Evolutionary conservation across 2,888 invertebrate species (phyloP).

Genomic region (Cosmopolites sordidus): DNA sequence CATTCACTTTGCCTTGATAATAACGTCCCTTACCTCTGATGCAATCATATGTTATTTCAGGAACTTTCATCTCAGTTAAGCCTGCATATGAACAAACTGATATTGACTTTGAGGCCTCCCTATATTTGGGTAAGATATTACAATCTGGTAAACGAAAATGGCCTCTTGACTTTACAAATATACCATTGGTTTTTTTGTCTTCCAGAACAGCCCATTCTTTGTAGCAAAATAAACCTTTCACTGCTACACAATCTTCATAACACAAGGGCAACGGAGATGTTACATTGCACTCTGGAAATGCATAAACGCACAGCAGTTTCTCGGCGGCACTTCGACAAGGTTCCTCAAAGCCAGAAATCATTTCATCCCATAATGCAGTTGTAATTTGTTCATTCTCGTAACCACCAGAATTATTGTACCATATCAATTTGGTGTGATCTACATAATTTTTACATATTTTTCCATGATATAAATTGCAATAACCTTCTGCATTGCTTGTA

Average conservation of each 20-base stretch:
- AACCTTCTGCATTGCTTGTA: constrained; percentile 51
- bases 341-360: constrained; percentile 67
- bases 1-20: constrained; percentile 84
- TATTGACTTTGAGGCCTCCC: constrained; percentile 51
- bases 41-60: constrained; percentile 82
- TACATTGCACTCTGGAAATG: constrained; percentile 73
- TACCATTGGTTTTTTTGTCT: constrained; percentile 76
- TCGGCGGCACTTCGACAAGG: constrained; percentile 85
- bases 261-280: constrained; percentile 75
- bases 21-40: constrained; percentile 82
- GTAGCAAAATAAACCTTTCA: constrained; percentile 85
- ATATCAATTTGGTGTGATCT: constrained; percentile 51
- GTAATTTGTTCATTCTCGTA: constrained; percentile 83
- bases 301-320: constrained; percentile 85
- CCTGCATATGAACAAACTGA: constrained; percentile 73
- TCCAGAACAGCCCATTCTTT: constrained; percentile 90
- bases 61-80: constrained; percentile 75
- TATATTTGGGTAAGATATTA: constrained; percentile 69
- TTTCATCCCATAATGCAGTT: constrained; percentile 78
- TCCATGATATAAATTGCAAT: constrained; percentile 85
- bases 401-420: constrained; percentile 63
- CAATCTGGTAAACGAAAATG: constrained; percentile 88
- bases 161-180: constrained; percentile 74
- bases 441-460: constrained; percentile 54
- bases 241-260: constrained; percentile 91